Evolutionary conservation across 1,140 invertebrate genomes (phyloP).

Genomic region (Heliconius nattereri): DNA sequence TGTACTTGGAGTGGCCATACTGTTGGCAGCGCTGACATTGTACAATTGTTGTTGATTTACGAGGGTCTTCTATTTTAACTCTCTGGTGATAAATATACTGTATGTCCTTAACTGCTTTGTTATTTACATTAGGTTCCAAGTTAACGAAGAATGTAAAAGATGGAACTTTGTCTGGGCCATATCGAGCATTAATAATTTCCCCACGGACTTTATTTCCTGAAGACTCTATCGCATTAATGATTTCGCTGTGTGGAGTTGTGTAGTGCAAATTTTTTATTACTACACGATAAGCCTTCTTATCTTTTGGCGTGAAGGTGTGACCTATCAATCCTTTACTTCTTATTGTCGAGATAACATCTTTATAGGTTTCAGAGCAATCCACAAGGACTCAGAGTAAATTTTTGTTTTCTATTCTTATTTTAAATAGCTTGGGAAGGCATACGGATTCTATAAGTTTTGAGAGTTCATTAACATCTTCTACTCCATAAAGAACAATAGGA

Average conservation of each 20-base stretch:
- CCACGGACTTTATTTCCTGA: constrained; percentile 36
- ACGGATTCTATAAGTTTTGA: constrained; percentile 29
- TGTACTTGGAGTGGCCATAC: constrained; percentile 35
- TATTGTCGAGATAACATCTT: constrained; percentile 27
- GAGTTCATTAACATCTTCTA: constrained; percentile 39
- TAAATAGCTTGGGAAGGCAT: constrained; percentile 15
- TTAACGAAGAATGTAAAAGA: constrained; percentile 42
- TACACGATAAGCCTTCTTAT: constrained; percentile 27
- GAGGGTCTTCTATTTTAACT: constrained; percentile 40
- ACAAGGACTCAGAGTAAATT: constrained; percentile 29
- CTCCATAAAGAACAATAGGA: constrained; percentile 37
- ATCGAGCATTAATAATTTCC: constrained; percentile 41
- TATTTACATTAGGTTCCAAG: constrained; percentile 25
- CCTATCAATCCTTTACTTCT: constrained; percentile 40
- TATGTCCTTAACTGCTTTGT: constrained; percentile 33
- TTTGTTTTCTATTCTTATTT: constrained; percentile 34
- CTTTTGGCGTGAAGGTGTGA: constrained; percentile 40
- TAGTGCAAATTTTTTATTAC: constrained; percentile 45
- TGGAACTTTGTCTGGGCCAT: constrained; percentile 35
- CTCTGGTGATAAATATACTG: constrained; percentile 36
- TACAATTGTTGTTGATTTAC: constrained; percentile 31
- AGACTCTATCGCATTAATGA: constrained; percentile 35
- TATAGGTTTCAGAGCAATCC: constrained; percentile 25
- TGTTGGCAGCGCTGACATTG: constrained; percentile 45
- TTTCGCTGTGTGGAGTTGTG: constrained; percentile 33